Evolutionary conservation across 2,797 vertebrate species (phyloP), one percentile per base, ranked within the genome.

Genomic region (Chaetophractus vellerosus): DNA sequence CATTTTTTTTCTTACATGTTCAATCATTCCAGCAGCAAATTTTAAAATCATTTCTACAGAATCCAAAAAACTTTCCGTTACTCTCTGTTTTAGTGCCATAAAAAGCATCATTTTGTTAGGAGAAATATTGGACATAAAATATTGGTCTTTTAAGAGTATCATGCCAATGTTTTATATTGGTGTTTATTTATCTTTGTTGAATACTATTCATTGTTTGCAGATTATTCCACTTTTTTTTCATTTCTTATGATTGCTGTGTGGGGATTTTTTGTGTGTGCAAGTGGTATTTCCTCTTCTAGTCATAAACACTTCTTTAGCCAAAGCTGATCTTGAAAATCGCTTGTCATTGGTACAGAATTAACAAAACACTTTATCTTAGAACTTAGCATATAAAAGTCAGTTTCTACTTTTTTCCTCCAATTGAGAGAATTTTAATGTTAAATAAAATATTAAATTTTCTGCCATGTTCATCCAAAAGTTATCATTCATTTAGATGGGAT

Each of bases 361-460:
- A 57, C 55, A 90, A 88, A 95, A 75, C 26, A 59, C 48, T 69
- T 80, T 66, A 36, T 78, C 59, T 86, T 94, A 82, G 50, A 82
- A 74, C n/a, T 76, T 91, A 59, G n/a, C 38, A 61, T 69, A 71
- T 57, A 76, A 79, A 90, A 94, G 45, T 33, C 26, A 59, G 61
- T 88, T 96, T 90, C 79, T 85, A 63, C 41, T 38, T 36, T 86
- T 72, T 88, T 68, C 88, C 57, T 87, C 86, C 45, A 74, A 7
- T 7, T 11, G 19, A 38, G 84, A 85, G 41, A 80, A 76, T 64
- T 66, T 52, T n/a, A 31, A 31, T 92, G 10, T 83, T n/a, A 91
- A 94, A 88, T 69, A 38, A 76, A 93, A 57, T 90, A 33, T 24
- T 94, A 74, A 24, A 7, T 79, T 28, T 55, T 64, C 74, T 48